Base-by-base conservation (phyloP, 2,888 invertebrate species). In the Endotricha flammealis region DNA sequence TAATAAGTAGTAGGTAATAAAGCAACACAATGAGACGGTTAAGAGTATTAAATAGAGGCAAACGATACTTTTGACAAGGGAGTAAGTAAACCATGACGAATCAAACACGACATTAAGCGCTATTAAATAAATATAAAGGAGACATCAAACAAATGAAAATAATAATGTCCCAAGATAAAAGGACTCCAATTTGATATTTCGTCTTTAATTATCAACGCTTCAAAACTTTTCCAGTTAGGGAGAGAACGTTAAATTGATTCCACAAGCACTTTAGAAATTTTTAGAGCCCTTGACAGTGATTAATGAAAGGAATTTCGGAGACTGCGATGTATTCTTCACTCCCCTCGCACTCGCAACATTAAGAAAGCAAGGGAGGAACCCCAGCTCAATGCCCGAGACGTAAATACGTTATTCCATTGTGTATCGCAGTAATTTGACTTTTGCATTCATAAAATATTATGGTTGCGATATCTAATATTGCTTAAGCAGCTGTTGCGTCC, bases 231-330 rank as follows among this genome's bases (percentile, higher is more conserved):
- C 63, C 68, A 69, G 71, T 65, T 66, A 66, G 69, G 73, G 68
- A 64, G 65, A 54, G 71, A 65, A 64, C 67, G 68, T 71, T 64
- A 78, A 86, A 86, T 83, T 86, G 82, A 85, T 81, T 82, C 72
- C 66, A 69, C 74, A 62, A 70, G 75, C 74, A 69, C 73, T 79
- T 81, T 60, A 63, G 69, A 76, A 69, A 78, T 76, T 81, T 81
- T 83, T 77, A 78, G 74, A 77, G 67, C 75, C 63, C 74, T 70
- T 64, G 82, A 82, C 85, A 82, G 72, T 81, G 85, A 86, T 86
- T 83, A 85, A 86, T 83, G 81, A 71, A 73, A 62, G 76, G 74
- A 76, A 79, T 80, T 81, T 77, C 47, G 67, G 63, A 74, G 73
- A 64, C 68, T 63, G 64, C 54, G 66, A 69, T 64, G 68, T 63